Base-by-base conservation (phyloP, 2,797 vertebrate species). In the Rhabdomys pumilio region DNA sequence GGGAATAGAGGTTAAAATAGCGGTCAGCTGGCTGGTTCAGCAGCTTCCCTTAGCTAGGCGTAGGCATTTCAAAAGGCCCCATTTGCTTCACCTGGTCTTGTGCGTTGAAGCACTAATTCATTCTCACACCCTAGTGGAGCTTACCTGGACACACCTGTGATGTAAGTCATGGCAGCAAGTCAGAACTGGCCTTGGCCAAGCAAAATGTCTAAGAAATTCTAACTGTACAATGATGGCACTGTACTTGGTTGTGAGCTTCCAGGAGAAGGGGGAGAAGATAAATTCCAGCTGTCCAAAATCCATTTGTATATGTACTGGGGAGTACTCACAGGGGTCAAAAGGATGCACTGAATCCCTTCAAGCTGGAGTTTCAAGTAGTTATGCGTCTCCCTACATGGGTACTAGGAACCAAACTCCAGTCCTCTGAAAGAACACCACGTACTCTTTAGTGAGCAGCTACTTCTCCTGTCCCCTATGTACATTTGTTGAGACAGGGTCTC, bases 201-300 rank as follows among this genome's bases (percentile, higher is more conserved):
- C 53, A 87, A 77, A 73, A 91, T 44, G 65, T 22, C 47, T 44
- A 38, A 34, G 84, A 86, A 94, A 84, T 83, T 93, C 76, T 81
- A 86, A 77, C 57, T 24, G 9, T 26, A 53, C 44, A 22, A 3
- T 38, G 67, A 90, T 0, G 3, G 72, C 59, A 61, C 44, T 75
- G 34, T 57, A 65, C 50, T 57, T 8, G 61, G 20, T 44, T 5
- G 1, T 80, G 57, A 59, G 67, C 83, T 95, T 77, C 72, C 44
- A 19, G 44, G 53, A 94, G 38, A 83, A 38, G 15, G 90, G 65
- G 14, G 17, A 95, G 76, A 59, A 89, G 73, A 69, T 3, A 50
- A 90, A 38, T n/a, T 22, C n/a, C 19, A 69, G 15, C 20, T 50
- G 12, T 91, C 57, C 69, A 94, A 59, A 83, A 96, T 34, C 19